Percentiles rank a stretch among this genome's conserved stretches.
phyloP scores from a whole-genome alignment of 2,113 vertebrate species.

The Echinops telfairi region DNA sequence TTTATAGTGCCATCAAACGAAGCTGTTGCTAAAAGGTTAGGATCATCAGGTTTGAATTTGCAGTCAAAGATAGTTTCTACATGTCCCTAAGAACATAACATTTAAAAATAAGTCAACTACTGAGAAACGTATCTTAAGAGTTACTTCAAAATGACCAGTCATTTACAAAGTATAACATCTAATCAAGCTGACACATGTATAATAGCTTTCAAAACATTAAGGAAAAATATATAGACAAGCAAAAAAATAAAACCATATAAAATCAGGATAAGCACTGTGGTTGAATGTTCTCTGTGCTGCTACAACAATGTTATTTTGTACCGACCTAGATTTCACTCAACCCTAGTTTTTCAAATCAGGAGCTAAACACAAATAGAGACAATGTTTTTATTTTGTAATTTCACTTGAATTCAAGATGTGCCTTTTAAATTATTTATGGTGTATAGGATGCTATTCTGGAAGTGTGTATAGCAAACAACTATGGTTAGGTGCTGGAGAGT shows the following conservation, averaged over 20 bases:
- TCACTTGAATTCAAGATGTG: background rate
- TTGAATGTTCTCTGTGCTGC: background rate
- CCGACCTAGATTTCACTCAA: background rate
- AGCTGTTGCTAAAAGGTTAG: constrained; percentile 96
- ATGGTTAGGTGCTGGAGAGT: background rate
- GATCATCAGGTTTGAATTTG: constrained; percentile 98
- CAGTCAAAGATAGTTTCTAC: constrained; percentile 99
- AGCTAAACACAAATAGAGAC: background rate
- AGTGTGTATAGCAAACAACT: background rate
- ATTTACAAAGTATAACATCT: background rate
- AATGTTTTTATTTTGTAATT: background rate
- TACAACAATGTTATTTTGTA: background rate
- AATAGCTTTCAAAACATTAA: background rate
- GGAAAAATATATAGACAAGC: background rate
- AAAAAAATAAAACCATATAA: background rate
- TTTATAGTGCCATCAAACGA: constrained; percentile 99
- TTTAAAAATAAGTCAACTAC: constrained; percentile 45
- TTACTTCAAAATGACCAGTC: background rate
- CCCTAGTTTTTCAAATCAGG: background rate
- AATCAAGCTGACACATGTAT: background rate
- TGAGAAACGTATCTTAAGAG: background rate
- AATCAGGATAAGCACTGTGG: background rate
- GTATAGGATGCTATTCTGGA: background rate
- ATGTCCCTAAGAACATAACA: constrained; percentile 91
- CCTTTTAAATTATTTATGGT: background rate